phyloP scores from a whole-genome alignment of 2,888 invertebrate genomes.

The Amiota minor region DNA sequence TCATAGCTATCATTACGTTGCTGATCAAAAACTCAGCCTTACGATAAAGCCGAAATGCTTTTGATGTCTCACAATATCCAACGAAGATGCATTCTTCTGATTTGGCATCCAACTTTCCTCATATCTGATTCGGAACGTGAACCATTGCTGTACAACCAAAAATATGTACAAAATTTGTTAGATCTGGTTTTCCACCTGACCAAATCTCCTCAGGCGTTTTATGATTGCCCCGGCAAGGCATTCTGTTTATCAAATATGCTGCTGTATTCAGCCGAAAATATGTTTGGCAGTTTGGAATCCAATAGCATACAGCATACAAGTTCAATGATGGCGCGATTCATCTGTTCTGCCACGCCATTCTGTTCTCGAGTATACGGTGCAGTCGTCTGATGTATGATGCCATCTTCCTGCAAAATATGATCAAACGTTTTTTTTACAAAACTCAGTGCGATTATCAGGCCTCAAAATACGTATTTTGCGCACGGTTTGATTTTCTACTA shows the following conservation, averaged over 20 bases:
- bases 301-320: background rate
- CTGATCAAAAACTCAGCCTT: background rate
- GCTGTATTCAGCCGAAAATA: conserved; percentile 3
- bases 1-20: too few species aligned
- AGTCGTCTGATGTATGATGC: too few species aligned
- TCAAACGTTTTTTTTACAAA: background rate
- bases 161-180: background rate
- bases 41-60: too few species aligned
- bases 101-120: too few species aligned
- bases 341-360: background rate
- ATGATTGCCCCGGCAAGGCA: too few species aligned
- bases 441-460: too few species aligned
- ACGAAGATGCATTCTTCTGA: too few species aligned
- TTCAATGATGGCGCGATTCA: conserved; percentile 1
- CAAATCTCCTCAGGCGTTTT: conserved; percentile 7
- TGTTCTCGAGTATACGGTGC: background rate
- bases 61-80: background rate
- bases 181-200: background rate
- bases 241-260: conserved; percentile 1
- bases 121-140: too few species aligned
- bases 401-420: background rate
- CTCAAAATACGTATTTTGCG: too few species aligned
- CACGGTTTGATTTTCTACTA: background rate
- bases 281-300: conserved; percentile 4
- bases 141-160: too few species aligned